Evolutionary conservation across 2,888 invertebrate genomes (phyloP), one percentile per base, ranked within the genome.

Genomic region (Nomada fabriciana): DNA sequence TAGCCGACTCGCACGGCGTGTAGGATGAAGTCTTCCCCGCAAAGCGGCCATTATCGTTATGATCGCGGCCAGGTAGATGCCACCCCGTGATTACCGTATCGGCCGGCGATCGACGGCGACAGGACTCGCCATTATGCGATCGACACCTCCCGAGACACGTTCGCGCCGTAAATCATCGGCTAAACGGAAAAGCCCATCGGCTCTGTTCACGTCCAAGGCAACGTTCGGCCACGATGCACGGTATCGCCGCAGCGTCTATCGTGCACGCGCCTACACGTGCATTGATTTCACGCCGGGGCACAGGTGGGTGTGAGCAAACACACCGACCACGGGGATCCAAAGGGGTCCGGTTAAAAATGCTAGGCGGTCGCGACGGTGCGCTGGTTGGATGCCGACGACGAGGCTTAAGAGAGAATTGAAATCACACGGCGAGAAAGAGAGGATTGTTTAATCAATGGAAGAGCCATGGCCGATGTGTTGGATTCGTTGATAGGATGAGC

Each of bases 41-140:
- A 87, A 89, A 89, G 88, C 86, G 83, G 86, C 87, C 89, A 92
- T 92, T 91, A 92, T 92, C 91, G 89, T 91, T 91, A 89, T 90
- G 91, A 91, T 92, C 90, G 90, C 85, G 88, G 89, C 87, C 84
- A 86, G 89, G 90, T 89, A 91, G 92, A 92, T 92, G 91, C 91
- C 91, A 92, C 89, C 90, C 90, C 91, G 86, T 92, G 92, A 93
- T 93, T 92, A 92, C 91, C 90, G 90, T 92, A 92, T 92, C 91
- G 92, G 88, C 86, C 86, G 86, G 86, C 91, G 91, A 92, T 90
- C 91, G 90, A 88, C 89, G 89, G 89, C 89, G 91, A 91, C 90
- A 89, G 89, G 89, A 86, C 86, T 90, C 89, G 89, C 91, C 88
- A 92, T 92, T 92, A 92, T 91, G 90, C 91, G 92, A 93, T 92